Evolutionary conservation across 2,797 vertebrate genomes (phyloP), one percentile per base, ranked within the genome.

Genomic region (Pyrrhura leucotis): DNA sequence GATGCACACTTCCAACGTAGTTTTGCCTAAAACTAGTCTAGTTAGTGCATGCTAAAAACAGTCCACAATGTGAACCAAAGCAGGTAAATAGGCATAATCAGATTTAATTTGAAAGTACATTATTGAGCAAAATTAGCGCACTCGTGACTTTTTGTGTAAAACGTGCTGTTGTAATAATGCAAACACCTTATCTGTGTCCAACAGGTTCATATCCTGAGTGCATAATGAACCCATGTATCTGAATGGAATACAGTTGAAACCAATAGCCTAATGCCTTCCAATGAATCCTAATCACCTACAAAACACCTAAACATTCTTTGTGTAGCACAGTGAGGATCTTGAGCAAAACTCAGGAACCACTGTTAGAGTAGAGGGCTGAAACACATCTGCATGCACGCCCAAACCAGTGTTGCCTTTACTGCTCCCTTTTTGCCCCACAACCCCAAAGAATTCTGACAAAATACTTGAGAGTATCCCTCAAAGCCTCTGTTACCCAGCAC

Each of bases 371-470:
- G 42, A 39, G 44, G 33, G n/a, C 35, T 82, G 26, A 59, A 63
- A 68, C 9, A 5, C 12, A 54, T 33, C 33, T 53, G 26, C 18
- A 11, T 20, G 10, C 78, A 51, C 19, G 31, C 31, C 10, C 54
- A 68, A 89, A 62, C 15, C 6, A n/a, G 7, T 17, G 6, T 28
- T 74, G 23, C n/a, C 16, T 59, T 81, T 42, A 18, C 13, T 68
- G 58, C 40, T 75, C 26, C 18, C 0, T 1, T 62, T 88, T 72
- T 8, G 3, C 47, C 13, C 12, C 17, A 14, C 3, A 14, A 1
- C 8, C 25, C 8, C 1, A 2, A 65, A n/a, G 4, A 25, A 37
- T 48, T 73, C 68, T 33, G 71, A 51, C 39, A 73, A 81, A 78
- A 50, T 59, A 50, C 42, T 59, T 54, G 29, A 65, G 20, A 5